These are phyloP conservation scores for Plebejus anna DNA, from an alignment of 2,888 invertebrate species.

Conservation along the genomic window DNA sequence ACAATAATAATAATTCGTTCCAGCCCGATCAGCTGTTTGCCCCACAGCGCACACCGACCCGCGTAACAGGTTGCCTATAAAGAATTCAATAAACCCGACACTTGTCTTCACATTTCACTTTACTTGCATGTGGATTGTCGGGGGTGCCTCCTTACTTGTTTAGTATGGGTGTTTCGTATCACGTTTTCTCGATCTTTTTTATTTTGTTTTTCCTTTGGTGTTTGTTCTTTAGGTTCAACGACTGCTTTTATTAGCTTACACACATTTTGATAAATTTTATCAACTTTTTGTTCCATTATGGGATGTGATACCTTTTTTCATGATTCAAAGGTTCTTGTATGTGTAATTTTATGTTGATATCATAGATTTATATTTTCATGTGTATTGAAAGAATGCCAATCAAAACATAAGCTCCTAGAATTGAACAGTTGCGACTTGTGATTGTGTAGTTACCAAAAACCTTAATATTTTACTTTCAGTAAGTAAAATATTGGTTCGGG, in stretches of 20 bases:
- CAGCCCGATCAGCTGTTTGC: slow-evolving; percentile 75
- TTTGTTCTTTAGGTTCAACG: neutral
- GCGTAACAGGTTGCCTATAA: slow-evolving; percentile 80
- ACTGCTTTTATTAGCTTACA: neutral
- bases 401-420: neutral
- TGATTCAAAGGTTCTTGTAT: neutral
- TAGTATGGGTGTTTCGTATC: neutral
- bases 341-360: neutral
- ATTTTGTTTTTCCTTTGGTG: slow-evolving; percentile 1
- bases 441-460: neutral
- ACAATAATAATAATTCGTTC: slow-evolving; percentile 74
- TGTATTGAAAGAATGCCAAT: neutral
- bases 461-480: neutral
- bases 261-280: neutral
- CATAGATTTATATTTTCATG: neutral
- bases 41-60: slow-evolving; percentile 74
- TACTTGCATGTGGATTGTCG: slow-evolving; percentile 60
- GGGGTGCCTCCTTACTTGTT: neutral
- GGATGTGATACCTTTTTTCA: neutral
- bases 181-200: slow-evolving; percentile 3
- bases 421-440: neutral
- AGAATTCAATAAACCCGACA: slow-evolving; percentile 78
- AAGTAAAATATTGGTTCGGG: slow-evolving; percentile 13
- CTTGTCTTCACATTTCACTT: slow-evolving; percentile 72
- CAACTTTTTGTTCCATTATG: neutral